Conservation (phyloP, 2,113 vertebrate species). For the Colistium nudipinnis region DNA sequence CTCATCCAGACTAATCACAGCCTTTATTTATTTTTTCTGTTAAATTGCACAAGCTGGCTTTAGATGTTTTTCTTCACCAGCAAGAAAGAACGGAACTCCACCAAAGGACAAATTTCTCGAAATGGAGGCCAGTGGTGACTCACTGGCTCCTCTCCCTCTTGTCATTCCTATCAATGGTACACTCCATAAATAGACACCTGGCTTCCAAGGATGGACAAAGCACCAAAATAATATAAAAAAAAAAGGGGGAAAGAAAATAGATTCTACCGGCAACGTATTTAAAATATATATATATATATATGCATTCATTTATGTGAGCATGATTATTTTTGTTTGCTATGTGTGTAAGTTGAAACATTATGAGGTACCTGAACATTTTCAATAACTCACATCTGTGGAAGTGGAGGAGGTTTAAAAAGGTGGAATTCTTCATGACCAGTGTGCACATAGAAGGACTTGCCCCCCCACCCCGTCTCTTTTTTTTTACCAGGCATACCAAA, state of each 20-base stretch:
- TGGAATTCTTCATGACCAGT: too few species aligned
- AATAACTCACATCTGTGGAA: too few species aligned
- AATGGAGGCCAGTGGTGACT: constrained; percentile 72
- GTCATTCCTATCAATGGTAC: constrained; percentile 60
- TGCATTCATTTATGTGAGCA: too few species aligned
- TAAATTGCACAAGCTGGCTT: constrained; percentile 39
- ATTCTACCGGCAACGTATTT: too few species aligned
- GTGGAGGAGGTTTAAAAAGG: too few species aligned
- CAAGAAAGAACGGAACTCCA: constrained; percentile 39
- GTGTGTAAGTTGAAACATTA: too few species aligned
- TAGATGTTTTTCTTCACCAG: constrained; percentile 14
- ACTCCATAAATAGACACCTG: constrained; percentile 75
- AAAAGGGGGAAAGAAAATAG: too few species aligned
- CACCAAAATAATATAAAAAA: constrained; percentile 38
- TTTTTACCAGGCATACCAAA: constrained; percentile 64
- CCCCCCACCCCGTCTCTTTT: constrained; percentile 8
- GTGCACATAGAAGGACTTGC: constrained; percentile 51
- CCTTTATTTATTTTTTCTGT: constrained; percentile 34
- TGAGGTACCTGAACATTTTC: too few species aligned
- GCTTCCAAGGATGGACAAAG: constrained; percentile 38
- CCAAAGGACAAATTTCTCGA: constrained; percentile 68
- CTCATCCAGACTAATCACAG: constrained; percentile 59
- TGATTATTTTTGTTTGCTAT: too few species aligned
- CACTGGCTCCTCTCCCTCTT: constrained; percentile 44
- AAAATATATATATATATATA: too few species aligned